Conservation (phyloP, 2,888 invertebrate genomes). For the Drosophila phalerata region DNA sequence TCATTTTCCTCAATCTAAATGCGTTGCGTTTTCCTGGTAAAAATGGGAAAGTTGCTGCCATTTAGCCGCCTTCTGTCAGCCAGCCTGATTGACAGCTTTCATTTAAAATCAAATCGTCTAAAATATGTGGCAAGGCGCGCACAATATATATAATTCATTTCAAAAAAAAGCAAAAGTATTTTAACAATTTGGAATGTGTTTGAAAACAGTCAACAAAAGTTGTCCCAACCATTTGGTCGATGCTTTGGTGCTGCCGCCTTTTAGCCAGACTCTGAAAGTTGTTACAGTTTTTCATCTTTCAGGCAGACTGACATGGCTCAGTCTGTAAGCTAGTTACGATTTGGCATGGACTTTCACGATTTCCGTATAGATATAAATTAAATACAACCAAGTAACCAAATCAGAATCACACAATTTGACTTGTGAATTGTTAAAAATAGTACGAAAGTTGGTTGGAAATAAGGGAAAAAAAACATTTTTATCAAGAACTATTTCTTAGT, state of each 20-base stretch:
- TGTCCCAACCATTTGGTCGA: conserved; percentile 19
- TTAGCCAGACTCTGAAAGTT: conserved; percentile 47
- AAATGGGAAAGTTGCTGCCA: conserved; percentile 74
- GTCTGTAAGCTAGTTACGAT: conserved; percentile 32
- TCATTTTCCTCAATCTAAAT: conserved; percentile 67
- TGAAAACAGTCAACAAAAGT: conserved; percentile 37
- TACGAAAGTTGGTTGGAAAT: no score
- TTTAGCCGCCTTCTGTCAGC: conserved; percentile 62
- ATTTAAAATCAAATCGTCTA: conserved; percentile 79
- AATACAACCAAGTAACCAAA: neutral
- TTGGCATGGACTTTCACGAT: conserved; percentile 68
- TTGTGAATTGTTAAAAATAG: neutral
- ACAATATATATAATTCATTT: conserved; percentile 32
- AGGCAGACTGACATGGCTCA: conserved; percentile 28
- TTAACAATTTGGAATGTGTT: conserved; percentile 52
- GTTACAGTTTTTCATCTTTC: conserved; percentile 53
- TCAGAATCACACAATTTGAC: conserved; percentile 1
- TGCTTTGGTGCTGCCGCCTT: conserved; percentile 36
- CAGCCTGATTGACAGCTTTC: conserved; percentile 83
- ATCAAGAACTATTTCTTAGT: no score
- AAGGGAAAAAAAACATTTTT: no score
- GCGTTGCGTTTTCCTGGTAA: conserved; percentile 67
- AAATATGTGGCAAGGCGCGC: conserved; percentile 55
- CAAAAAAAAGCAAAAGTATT: conserved; percentile 67
- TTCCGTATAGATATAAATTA: conserved; percentile 29